Conservation (phyloP, 2,888 invertebrate genomes). For the Hyalella azteca region DNA sequence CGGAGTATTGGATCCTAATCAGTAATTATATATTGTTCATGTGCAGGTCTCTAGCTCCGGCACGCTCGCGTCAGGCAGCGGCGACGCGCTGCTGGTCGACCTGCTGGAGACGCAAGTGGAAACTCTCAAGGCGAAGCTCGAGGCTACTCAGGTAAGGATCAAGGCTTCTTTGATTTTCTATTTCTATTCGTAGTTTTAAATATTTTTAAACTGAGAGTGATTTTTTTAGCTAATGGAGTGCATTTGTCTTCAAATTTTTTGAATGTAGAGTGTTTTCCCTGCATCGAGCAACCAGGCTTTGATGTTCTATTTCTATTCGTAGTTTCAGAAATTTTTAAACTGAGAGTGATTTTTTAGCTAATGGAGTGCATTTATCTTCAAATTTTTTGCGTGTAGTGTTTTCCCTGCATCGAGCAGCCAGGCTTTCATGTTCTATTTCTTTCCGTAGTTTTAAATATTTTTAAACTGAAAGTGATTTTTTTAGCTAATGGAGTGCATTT, state of each 20-base stretch:
- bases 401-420: no score
- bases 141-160: slow-evolving; percentile 70
- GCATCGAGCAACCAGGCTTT: no score
- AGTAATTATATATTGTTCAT: no score
- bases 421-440: background rate
- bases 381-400: background rate
- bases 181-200: background rate
- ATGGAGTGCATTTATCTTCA: background rate
- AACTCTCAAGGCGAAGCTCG: slow-evolving; percentile 76
- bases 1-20: no score
- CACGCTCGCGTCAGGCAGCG: slow-evolving; percentile 46
- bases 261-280: background rate
- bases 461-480: background rate
- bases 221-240: background rate
- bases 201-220: background rate
- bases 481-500: background rate
- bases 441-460: background rate
- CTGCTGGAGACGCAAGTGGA: slow-evolving; percentile 68
- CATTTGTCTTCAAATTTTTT: background rate
- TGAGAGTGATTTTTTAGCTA: background rate
- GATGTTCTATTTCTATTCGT: background rate
- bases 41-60: slow-evolving; percentile 44
- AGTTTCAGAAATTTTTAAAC: background rate
- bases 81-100: slow-evolving; percentile 58
- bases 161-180: background rate